Percentiles rank a stretch among this genome's conserved stretches.
Evolutionary conservation across 2,888 invertebrate species (phyloP).

Genomic region (Cosmopolites sordidus): DNA sequence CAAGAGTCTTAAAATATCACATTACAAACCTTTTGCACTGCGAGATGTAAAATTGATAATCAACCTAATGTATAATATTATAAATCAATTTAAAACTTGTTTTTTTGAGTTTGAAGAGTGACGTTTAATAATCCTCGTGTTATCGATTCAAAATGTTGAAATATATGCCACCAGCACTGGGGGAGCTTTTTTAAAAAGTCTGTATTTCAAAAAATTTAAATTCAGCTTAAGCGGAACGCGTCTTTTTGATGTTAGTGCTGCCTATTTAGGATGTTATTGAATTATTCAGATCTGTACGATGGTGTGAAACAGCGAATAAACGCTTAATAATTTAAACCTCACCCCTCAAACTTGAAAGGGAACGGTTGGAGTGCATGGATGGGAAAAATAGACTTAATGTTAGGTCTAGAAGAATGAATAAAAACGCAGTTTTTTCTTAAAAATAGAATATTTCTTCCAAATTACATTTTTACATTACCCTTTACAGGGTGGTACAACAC

Average conservation of each 20-base stretch:
- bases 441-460: background rate
- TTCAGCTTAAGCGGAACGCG: slow-evolving; percentile 33
- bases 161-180: slow-evolving; percentile 11
- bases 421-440: background rate
- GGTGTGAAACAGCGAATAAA: slow-evolving; percentile 45
- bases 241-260: slow-evolving; percentile 43
- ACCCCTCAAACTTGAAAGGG: slow-evolving; percentile 30
- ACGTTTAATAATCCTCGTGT: background rate
- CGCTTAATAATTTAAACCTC: slow-evolving; percentile 43
- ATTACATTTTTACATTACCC: background rate
- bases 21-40: too few relatives aligned
- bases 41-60: too few relatives aligned
- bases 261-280: slow-evolving; percentile 45
- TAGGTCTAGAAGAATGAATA: too few relatives aligned
- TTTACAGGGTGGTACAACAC: too few relatives aligned
- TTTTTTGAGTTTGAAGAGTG: too few relatives aligned
- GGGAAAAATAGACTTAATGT: too few relatives aligned
- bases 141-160: background rate
- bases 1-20: too few relatives aligned
- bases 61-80: too few relatives aligned
- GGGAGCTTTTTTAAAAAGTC: slow-evolving; percentile 16
- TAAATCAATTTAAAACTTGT: too few relatives aligned
- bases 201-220: slow-evolving; percentile 31
- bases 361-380: slow-evolving; percentile 27
- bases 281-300: slow-evolving; percentile 45